Evolutionary conservation across 53 echinoderm and acorn worm species (phyloP).

Genomic region (Paracentrotus lividus): DNA sequence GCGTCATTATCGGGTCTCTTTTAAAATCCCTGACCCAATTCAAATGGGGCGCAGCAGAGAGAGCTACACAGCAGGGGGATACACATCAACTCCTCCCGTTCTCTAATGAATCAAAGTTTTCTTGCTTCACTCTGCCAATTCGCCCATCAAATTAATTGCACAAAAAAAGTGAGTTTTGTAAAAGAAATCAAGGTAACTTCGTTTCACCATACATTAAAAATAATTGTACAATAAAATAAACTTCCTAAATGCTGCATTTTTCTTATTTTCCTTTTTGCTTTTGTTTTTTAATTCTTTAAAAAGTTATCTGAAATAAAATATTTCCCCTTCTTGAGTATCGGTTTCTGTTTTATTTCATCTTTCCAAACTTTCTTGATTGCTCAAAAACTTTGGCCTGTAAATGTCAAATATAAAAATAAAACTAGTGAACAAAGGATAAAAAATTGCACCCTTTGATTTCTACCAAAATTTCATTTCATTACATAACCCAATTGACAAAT

Average conservation of each 20-base stretch:
- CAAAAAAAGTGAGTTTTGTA: neutral
- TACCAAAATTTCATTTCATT: no score
- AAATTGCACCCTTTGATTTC: no score
- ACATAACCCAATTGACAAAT: neutral
- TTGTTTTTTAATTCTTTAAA: neutral
- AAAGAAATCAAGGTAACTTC: neutral
- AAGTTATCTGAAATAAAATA: neutral
- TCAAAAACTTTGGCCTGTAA: neutral
- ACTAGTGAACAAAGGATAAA: no score
- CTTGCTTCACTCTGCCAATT: neutral
- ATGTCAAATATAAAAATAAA: neutral
- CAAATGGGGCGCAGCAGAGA: slow-evolving; percentile 5
- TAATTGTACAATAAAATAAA: no score
- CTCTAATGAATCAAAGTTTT: neutral
- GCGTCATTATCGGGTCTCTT: slow-evolving; percentile 26
- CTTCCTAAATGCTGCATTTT: no score
- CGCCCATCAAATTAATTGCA: neutral
- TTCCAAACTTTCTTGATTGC: neutral
- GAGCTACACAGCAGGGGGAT: neutral
- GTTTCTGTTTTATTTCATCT: neutral
- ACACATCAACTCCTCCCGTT: slow-evolving; percentile 3
- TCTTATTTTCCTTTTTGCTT: neutral
- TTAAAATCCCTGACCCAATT: slow-evolving; percentile 48
- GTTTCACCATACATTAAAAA: no score
- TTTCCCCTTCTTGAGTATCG: neutral